Evolutionary conservation across 2,888 invertebrate genomes (phyloP).

Genomic region (Cancer borealis): DNA sequence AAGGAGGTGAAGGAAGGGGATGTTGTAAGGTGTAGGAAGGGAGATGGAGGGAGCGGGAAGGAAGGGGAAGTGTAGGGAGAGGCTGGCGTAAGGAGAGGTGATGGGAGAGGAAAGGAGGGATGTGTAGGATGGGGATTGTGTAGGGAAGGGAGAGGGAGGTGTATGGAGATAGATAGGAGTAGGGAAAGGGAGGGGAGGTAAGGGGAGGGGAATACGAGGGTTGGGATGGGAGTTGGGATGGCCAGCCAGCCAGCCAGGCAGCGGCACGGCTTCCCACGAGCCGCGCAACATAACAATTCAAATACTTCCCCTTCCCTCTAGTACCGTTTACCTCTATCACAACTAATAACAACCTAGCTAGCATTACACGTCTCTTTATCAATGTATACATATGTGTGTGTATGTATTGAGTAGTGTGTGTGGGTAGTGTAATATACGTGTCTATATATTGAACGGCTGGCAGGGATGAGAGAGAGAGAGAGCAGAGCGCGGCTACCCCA

Average conservation of each 20-base stretch:
- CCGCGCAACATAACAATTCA: conserved; percentile 2
- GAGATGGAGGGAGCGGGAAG: too few relatives aligned
- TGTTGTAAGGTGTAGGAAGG: too few relatives aligned
- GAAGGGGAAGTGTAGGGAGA: background rate
- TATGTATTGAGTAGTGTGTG: background rate
- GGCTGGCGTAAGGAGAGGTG: background rate
- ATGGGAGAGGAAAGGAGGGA: background rate
- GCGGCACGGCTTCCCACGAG: background rate
- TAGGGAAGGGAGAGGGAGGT: background rate
- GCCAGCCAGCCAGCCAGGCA: background rate
- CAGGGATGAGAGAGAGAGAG: background rate
- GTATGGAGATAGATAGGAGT: too few relatives aligned
- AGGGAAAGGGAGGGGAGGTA: too few relatives aligned
- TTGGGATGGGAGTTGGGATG: too few relatives aligned
- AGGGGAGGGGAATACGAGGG: background rate
- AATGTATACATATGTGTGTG: background rate
- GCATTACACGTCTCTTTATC: background rate
- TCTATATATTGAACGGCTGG: background rate
- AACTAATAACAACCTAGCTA: background rate
- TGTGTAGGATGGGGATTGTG: background rate
- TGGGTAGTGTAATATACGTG: background rate
- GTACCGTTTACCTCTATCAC: background rate
- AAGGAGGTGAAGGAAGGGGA: too few relatives aligned
- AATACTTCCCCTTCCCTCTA: conserved; percentile 7
- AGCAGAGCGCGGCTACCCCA: background rate